Percentiles rank a stretch among this genome's conserved stretches.
Evolutionary conservation across 2,888 invertebrate species (phyloP).

Genomic region (Chironomus riparius): DNA sequence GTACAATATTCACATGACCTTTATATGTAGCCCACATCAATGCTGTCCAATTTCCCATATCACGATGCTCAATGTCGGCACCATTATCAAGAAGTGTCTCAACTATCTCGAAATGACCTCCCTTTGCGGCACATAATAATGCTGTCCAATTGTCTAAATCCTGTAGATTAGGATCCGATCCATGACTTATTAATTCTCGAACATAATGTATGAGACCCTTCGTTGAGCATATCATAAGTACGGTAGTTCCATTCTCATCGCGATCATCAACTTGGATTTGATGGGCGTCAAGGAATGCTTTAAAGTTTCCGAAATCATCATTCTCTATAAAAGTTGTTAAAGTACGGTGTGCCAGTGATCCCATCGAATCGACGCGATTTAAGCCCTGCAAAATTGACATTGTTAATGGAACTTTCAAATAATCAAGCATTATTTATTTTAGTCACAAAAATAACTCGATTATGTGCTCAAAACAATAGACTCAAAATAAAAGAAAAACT

Average conservation of each 20-base stretch:
- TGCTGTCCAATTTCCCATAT: conserved; percentile 93
- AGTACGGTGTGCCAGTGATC: conserved; percentile 77
- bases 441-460: background rate
- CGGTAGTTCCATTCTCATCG: conserved; percentile 91
- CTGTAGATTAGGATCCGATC: conserved; percentile 85
- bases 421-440: background rate
- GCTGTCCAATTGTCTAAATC: conserved; percentile 93
- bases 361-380: conserved; percentile 85
- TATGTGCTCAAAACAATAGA: background rate
- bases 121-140: conserved; percentile 80
- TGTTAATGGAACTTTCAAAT: background rate
- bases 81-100: conserved; percentile 75
- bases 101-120: conserved; percentile 74
- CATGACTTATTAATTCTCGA: conserved; percentile 73
- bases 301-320: conserved; percentile 70
- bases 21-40: conserved; percentile 98
- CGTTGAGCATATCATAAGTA: conserved; percentile 83
- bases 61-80: conserved; percentile 75
- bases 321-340: conserved; percentile 69
- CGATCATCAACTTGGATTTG: conserved; percentile 75
- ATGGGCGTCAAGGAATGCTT: conserved; percentile 72
- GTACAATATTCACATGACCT: conserved; percentile 68
- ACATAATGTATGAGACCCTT: conserved; percentile 78
- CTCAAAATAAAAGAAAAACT: background rate
- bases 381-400: conserved; percentile 55